A percentile compares a stretch with the other conserved stretches of the same genome.
Evolutionary conservation across 64 coral and sea anemone genomes (phyloP).

Genomic region (Stichodactyla helianthus): DNA sequence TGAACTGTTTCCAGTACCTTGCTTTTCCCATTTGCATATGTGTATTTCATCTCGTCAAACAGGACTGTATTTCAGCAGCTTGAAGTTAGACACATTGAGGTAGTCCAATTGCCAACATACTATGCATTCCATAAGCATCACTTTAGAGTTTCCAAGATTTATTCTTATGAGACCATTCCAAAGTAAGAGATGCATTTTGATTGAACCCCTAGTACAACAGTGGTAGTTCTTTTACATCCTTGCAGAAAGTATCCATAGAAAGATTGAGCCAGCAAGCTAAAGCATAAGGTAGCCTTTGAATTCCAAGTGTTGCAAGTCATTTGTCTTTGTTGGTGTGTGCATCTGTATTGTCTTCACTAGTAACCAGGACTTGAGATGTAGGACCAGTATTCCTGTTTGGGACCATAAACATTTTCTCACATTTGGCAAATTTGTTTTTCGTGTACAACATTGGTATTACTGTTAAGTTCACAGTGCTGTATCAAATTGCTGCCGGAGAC

Average conservation of each 20-base stretch:
- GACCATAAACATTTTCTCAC: not conserved
- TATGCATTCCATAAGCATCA: too few relatives aligned
- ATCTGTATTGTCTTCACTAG: not conserved
- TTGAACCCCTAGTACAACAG: not conserved
- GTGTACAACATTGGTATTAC: not conserved
- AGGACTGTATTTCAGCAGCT: too few relatives aligned
- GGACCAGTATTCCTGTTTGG: not conserved
- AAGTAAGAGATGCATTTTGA: not conserved
- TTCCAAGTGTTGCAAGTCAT: not conserved
- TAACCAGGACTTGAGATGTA: not conserved
- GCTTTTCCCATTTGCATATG: not conserved
- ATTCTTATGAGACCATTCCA: not conserved
- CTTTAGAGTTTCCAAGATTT: not conserved
- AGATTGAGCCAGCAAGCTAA: not conserved
- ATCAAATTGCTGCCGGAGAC: not conserved
- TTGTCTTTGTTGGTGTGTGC: not conserved
- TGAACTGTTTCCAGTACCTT: not conserved
- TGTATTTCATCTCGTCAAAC: too few relatives aligned
- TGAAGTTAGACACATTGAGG: too few relatives aligned
- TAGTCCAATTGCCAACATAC: too few relatives aligned
- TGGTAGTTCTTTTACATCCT: not conserved
- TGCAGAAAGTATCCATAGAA: not conserved
- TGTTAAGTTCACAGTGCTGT: not conserved
- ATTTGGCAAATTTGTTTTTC: not conserved
- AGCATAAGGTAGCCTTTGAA: slow-evolving; percentile 7